Evolutionary conservation across 2,113 vertebrate species (phyloP), one percentile per base, ranked within the genome.

Genomic region (Hippocampus zosterae): DNA sequence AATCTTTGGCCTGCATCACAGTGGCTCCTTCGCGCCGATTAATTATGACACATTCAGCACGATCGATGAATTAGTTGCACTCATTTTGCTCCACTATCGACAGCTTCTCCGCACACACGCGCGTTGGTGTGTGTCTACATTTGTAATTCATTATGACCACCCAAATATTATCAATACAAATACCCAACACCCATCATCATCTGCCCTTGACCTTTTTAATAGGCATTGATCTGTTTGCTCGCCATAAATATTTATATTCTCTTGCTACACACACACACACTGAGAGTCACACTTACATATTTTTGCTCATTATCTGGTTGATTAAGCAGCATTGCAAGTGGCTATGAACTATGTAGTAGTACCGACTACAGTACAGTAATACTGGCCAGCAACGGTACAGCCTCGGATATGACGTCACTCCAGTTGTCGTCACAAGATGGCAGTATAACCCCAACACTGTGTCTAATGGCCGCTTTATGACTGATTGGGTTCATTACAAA

Each of bases 201-300:
- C 78, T 80, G 82, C 77, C 87, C 84, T 85, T 89, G 87, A 87
- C 85, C 88, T 90, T 91, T 90, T 84, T 88, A 88, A 90, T 88
- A 68, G 81, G 71, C 80, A 87, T 90, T 88, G 88, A 90, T 91
- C 84, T 86, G 84, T 87, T 88, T 88, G 80, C 77, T 41, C 23
- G 70, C 79, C 78, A 85, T 88, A 88, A 83, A 90, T 88, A 87
- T 90, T 88, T 89, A 85, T 83, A 67, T 65, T 72, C 79, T 81
- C 69, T 69, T 65, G 61, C 74, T n/a, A 65, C 71, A 53, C 74
- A 72, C 76, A 27, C 25, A 67, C 8, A 23, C 69, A 52, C 23
- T 67, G 77, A 68, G 21, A 40, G 61, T 78, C 68, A 71, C 59
- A 76, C 29, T 81, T 80, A 68, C 67, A 81, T 83, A 73, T 42